Percentiles rank a stretch among this genome's conserved stretches.
phyloP scores from a whole-genome alignment of 1,140 invertebrate species.

The Wasmannia auropunctata region DNA sequence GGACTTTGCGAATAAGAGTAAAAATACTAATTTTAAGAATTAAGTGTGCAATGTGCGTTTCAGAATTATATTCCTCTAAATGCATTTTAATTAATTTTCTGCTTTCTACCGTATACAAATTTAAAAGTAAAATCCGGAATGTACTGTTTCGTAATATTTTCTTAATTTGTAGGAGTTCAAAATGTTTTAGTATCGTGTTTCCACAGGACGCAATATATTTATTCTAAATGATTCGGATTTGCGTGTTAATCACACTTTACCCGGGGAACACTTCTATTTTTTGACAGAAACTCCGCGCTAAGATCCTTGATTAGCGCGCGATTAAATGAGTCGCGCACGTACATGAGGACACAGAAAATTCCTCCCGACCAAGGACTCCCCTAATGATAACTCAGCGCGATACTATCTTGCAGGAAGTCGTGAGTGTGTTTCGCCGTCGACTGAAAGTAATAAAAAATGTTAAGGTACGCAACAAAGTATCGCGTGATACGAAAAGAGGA shows the following conservation, averaged over 20 bases:
- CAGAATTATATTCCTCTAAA: neutral
- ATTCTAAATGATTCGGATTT: neutral
- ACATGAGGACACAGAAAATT: slow-evolving; percentile 63
- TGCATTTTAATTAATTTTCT: neutral
- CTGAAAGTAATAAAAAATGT: slow-evolving; percentile 54
- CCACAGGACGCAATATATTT: neutral
- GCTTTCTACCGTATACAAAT: neutral
- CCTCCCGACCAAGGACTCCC: slow-evolving; percentile 58
- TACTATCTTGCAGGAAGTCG: slow-evolving; percentile 65
- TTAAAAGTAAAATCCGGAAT: neutral
- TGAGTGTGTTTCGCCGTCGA: slow-evolving; percentile 57
- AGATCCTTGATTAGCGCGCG: slow-evolving; percentile 36
- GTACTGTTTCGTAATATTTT: neutral
- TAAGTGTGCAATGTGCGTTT: neutral
- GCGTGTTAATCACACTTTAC: slow-evolving; percentile 24
- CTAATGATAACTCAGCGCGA: slow-evolving; percentile 66
- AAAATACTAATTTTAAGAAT: neutral
- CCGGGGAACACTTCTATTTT: slow-evolving; percentile 48
- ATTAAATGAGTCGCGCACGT: slow-evolving; percentile 55
- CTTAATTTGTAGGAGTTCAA: neutral
- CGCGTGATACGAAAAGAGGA: slow-evolving; percentile 62
- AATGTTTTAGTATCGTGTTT: neutral
- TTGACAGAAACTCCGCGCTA: neutral
- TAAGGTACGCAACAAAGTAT: slow-evolving; percentile 60
- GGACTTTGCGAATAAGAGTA: too few relatives aligned